phyloP scores from a whole-genome alignment of 1,140 invertebrate species.

The Heterodera carotae region DNA sequence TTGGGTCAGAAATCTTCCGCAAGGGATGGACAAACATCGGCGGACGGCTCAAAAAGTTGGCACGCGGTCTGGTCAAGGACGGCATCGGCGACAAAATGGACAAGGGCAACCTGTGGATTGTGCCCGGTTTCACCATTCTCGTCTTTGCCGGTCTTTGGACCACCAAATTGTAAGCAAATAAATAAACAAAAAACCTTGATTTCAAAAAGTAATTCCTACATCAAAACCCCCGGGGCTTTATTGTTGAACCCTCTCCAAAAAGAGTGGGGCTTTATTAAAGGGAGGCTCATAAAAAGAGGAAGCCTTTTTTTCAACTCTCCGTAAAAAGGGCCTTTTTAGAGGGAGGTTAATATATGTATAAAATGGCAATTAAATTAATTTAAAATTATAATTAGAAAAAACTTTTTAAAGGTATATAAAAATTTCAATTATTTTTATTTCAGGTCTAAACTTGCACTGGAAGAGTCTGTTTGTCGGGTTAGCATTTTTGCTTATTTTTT shows the following conservation, averaged over 20 bases:
- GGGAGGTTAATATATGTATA: no score
- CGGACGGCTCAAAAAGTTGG: slow-evolving; percentile 35
- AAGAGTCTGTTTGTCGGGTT: slow-evolving; percentile 39
- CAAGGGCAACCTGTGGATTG: slow-evolving; percentile 43
- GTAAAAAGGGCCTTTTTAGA: no score
- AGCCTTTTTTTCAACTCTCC: no score
- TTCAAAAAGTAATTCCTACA: no score
- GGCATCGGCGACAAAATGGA: slow-evolving; percentile 45
- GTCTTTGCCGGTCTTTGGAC: slow-evolving; percentile 40
- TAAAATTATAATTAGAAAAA: not conserved
- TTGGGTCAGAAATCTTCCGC: slow-evolving; percentile 20
- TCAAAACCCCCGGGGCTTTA: no score
- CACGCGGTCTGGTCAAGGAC: slow-evolving; percentile 34
- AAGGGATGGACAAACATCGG: slow-evolving; percentile 30
- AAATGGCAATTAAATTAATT: no score
- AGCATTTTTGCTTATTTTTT: no score
- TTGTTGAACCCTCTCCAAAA: no score
- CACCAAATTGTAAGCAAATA: slow-evolving; percentile 38
- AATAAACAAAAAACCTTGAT: no score
- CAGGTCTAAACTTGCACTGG: slow-evolving; percentile 42
- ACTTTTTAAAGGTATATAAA: no score
- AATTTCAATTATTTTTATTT: no score
- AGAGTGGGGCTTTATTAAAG: no score
- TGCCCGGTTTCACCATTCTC: slow-evolving; percentile 41
- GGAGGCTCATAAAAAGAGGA: not conserved